These are phyloP conservation scores for Enteromius thamalakanensis DNA, from an alignment of 2,797 vertebrate species.

Conservation along the genomic window DNA sequence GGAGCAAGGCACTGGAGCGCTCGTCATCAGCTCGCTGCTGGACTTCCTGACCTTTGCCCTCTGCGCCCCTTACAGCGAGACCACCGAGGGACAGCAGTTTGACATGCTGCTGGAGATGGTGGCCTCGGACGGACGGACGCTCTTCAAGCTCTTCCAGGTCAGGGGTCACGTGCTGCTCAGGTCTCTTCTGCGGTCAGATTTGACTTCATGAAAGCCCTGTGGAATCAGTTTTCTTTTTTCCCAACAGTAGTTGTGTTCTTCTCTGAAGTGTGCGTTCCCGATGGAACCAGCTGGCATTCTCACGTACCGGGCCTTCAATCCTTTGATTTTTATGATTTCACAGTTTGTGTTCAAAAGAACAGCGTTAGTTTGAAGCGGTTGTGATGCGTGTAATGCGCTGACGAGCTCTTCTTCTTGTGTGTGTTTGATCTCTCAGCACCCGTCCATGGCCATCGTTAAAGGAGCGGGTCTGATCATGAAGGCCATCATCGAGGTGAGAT, in stretches of 20 bases:
- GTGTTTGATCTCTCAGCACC: slow-evolving; percentile 82
- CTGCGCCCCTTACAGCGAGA: slow-evolving; percentile 98
- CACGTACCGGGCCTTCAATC: too few species aligned
- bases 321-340: too few species aligned
- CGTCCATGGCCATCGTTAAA: slow-evolving; percentile 98
- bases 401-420: neutral
- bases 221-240: too few species aligned
- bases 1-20: slow-evolving; percentile 95
- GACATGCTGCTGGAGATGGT: slow-evolving; percentile 99
- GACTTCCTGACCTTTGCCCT: slow-evolving; percentile 99
- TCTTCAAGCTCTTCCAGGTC: slow-evolving; percentile 99
- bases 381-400: neutral
- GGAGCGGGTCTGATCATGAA: slow-evolving; percentile 99
- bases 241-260: too few species aligned
- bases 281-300: too few species aligned
- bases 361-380: neutral
- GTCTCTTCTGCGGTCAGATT: neutral
- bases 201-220: too few species aligned
- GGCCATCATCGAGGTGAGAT: slow-evolving; percentile 95
- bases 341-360: neutral
- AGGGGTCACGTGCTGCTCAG: neutral
- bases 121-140: slow-evolving; percentile 91
- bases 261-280: too few species aligned
- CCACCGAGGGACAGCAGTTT: slow-evolving; percentile 97
- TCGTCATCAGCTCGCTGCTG: slow-evolving; percentile 97